Conservation (phyloP, 2,113 vertebrate genomes). For the Malurus alboscapulatus region DNA sequence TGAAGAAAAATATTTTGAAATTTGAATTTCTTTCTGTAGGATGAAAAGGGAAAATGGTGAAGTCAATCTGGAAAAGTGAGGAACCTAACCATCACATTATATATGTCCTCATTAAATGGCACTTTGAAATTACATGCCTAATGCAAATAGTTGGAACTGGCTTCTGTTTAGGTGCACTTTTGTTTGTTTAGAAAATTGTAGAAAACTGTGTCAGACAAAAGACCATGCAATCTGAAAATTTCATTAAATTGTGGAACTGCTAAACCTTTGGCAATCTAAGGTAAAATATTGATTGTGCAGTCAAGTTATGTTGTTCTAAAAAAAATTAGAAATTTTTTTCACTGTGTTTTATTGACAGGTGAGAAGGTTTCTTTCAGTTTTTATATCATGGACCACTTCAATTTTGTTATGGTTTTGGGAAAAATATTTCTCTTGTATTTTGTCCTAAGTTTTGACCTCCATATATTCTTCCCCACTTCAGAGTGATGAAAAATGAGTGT, state of each 20-base stretch:
- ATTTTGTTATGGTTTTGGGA: background rate
- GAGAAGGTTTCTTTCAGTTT: background rate
- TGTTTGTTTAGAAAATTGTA: background rate
- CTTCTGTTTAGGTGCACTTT: background rate
- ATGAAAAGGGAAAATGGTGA: background rate
- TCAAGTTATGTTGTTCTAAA: background rate
- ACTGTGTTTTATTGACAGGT: background rate
- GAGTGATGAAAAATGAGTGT: background rate
- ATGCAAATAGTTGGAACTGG: background rate
- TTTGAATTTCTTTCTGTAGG: background rate
- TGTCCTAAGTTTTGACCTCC: background rate
- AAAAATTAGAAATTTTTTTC: background rate
- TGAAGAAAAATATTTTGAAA: background rate
- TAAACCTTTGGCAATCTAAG: background rate
- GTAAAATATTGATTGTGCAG: background rate
- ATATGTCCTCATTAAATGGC: background rate
- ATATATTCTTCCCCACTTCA: background rate
- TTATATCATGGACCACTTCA: background rate
- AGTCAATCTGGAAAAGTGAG: background rate
- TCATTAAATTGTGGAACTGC: background rate
- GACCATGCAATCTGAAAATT: background rate
- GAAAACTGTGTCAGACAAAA: background rate
- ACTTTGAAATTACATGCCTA: background rate
- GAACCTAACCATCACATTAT: background rate
- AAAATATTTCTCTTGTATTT: background rate